A percentile compares a stretch with the other conserved stretches of the same genome.
Conservation (phyloP, 2,797 vertebrate species). For the Brachymystax lenok region DNA sequence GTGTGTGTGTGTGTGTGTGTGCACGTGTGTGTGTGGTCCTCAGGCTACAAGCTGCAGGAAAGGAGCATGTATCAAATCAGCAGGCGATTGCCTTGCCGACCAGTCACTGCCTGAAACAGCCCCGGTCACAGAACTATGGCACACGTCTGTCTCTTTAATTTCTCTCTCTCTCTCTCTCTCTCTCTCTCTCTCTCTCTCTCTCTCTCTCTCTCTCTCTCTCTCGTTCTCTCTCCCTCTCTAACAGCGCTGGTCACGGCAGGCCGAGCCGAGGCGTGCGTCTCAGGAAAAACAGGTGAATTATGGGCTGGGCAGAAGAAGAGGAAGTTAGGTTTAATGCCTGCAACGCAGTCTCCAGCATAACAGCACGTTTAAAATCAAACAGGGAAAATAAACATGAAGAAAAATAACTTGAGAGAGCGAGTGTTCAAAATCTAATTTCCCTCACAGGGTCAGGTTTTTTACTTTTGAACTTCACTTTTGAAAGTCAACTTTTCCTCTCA, state of each 20-base stretch:
- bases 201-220: not conserved
- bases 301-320: constrained; percentile 48
- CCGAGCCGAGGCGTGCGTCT: constrained; percentile 31
- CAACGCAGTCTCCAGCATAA: constrained; percentile 37
- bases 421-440: constrained; percentile 55
- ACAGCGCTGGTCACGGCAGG: constrained; percentile 25
- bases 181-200: not conserved
- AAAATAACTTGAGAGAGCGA: constrained; percentile 35
- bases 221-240: not conserved
- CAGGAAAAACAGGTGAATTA: constrained; percentile 59
- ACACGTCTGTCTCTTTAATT: not conserved
- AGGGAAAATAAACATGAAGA: not conserved
- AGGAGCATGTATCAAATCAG: constrained; percentile 8
- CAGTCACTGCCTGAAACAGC: not conserved
- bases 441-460: constrained; percentile 39
- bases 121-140: not conserved
- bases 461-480: not conserved
- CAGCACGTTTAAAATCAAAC: constrained; percentile 36
- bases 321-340: constrained; percentile 56
- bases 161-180: not conserved
- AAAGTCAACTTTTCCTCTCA: not conserved
- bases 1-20: not conserved
- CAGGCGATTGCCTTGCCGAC: not conserved
- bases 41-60: constrained; percentile 32
- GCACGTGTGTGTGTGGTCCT: not conserved